Evolutionary conservation across 2,797 vertebrate species (phyloP), one percentile per base, ranked within the genome.

Genomic region (Sebastes steindachneri): DNA sequence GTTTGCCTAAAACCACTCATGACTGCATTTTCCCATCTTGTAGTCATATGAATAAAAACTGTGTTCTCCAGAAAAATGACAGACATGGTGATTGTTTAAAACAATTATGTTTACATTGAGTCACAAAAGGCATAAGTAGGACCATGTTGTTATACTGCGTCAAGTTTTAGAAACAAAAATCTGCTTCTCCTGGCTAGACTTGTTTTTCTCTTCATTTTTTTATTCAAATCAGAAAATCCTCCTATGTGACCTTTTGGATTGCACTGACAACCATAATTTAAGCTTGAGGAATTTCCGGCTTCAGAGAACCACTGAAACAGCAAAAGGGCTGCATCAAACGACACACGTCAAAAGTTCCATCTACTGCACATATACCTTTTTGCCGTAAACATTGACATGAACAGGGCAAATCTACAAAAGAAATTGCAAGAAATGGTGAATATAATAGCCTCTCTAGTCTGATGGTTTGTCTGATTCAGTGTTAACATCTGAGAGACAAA

Each of bases 401-500:
- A 69, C 2, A n/a, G 15, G 41, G 5, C 45, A 3, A 33, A 68
- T 45, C 37, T 17, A 57, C 45, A 33, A 51, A 31, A 63, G 12
- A 45, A 5, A 26, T 8, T 54, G 17, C 7, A 73, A 48, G 28
- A 53, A 63, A 67, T 9, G 28, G 3, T 73, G 14, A 70, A 65
- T 70, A 55, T 54, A 75, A 3, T 29, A 57, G 41, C 41, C 51
- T 74, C 37, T 84, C 31, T 72, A 21, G 69, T 73, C 68, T 75
- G 45, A 60, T 71, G 55, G 45, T 75, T 77, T 75, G 57, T 80
- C 67, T 76, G 75, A 73, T 73, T 72, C 63, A 69, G 51, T 29
- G 12, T 82, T 79, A 82, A 78, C 66, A 86, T 83, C 79, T 74
- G 57, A 66, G 72, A 80, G 77, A 83, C 82, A 87, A 91, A 88